A percentile compares a stretch with the other conserved stretches of the same genome.
phyloP scores from a whole-genome alignment of 2,888 invertebrate species.

The Sminthurinus aureus region DNA sequence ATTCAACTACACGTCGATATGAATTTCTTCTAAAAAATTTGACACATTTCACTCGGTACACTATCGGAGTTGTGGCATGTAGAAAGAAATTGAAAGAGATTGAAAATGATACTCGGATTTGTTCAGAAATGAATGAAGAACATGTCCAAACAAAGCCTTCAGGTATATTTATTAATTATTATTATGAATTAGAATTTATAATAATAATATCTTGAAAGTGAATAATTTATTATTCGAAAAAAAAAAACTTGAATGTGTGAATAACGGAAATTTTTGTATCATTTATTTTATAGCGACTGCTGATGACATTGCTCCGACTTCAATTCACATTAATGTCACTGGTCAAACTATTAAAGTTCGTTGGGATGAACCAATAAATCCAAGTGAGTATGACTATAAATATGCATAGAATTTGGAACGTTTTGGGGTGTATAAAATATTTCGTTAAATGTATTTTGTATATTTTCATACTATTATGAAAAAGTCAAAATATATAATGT shows the following conservation, averaged over 20 bases:
- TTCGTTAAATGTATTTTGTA: too few relatives aligned
- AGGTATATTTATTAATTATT: constrained; percentile 14
- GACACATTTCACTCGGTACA: constrained; percentile 80
- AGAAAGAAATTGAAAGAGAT: constrained; percentile 68
- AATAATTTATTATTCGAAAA: too few relatives aligned
- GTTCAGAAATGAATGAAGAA: constrained; percentile 60
- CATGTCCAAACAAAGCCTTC: constrained; percentile 66
- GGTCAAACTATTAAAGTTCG: constrained; percentile 71
- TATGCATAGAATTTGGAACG: too few relatives aligned
- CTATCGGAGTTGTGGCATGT: constrained; percentile 79
- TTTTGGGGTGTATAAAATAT: too few relatives aligned
- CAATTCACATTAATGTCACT: constrained; percentile 63
- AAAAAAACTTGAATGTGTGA: too few relatives aligned
- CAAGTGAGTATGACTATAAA: too few relatives aligned
- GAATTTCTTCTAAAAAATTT: constrained; percentile 66
- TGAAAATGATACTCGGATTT: constrained; percentile 64
- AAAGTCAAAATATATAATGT: too few relatives aligned
- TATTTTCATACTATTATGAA: too few relatives aligned
- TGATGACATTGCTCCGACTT: constrained; percentile 71
- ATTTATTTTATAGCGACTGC: constrained; percentile 69
- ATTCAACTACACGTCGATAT: background rate
- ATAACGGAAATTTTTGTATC: background rate
- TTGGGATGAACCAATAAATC: constrained; percentile 83
- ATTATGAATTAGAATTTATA: too few relatives aligned
- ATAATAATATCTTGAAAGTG: too few relatives aligned